phyloP scores from a whole-genome alignment of 2,888 invertebrate genomes.

The Calameuta filiformis region DNA sequence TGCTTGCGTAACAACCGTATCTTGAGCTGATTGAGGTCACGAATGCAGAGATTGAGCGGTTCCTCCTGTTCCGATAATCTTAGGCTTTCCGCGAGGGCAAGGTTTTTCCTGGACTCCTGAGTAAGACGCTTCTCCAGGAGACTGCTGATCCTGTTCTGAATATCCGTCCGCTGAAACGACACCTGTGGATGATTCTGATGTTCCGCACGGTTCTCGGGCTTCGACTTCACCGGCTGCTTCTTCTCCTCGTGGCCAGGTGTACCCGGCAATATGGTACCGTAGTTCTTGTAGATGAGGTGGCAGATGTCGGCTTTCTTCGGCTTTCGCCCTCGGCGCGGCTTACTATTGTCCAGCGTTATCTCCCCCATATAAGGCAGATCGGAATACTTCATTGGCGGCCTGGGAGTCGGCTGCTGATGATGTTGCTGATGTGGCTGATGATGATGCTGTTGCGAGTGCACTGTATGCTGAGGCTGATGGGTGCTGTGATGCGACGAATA shows the following conservation, averaged over 20 bases:
- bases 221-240: conserved; percentile 27
- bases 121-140: conserved; percentile 77
- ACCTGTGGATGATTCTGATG: conserved; percentile 39
- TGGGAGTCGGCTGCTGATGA: conserved; percentile 47
- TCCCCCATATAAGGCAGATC: conserved; percentile 94
- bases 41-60: conserved; percentile 85
- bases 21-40: conserved; percentile 79
- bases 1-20: conserved; percentile 74
- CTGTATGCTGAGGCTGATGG: conserved; percentile 10
- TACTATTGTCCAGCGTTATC: conserved; percentile 88
- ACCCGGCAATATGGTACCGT: conserved; percentile 86
- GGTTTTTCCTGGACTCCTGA: conserved; percentile 71
- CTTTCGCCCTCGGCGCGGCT: conserved; percentile 86
- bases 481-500: conserved; percentile 22
- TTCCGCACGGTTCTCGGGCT: conserved; percentile 21
- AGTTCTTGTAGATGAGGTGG: conserved; percentile 91
- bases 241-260: conserved; percentile 71
- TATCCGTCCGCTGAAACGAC: conserved; percentile 71
- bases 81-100: conserved; percentile 61
- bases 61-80: conserved; percentile 71
- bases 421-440: conserved; percentile 22
- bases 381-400: conserved; percentile 75
- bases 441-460: conserved; percentile 31
- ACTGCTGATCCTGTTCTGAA: conserved; percentile 78
- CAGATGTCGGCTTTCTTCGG: conserved; percentile 94